Percentiles rank a stretch among this genome's conserved stretches.
These are phyloP conservation scores for Seriola quinqueradiata DNA, from an alignment of 2,113 vertebrate species.

Conservation along the genomic window DNA sequence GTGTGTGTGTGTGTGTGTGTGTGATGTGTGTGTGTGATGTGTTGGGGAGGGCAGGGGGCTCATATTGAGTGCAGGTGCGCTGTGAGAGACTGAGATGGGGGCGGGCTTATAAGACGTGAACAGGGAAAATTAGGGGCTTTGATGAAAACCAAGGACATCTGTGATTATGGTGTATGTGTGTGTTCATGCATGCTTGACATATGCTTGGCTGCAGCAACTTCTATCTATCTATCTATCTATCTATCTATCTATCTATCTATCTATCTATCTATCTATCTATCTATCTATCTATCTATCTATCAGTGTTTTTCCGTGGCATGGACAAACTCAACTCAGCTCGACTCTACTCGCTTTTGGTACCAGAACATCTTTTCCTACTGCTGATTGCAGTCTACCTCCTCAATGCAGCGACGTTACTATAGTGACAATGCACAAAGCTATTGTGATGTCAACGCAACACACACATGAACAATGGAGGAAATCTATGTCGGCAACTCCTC, in stretches of 20 bases:
- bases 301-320: background rate
- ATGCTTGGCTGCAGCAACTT: slow-evolving; percentile 39
- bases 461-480: too few species aligned
- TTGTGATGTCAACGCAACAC: too few species aligned
- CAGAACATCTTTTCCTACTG: too few species aligned
- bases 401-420: too few species aligned
- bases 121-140: slow-evolving; percentile 75
- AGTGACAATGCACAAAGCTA: too few species aligned
- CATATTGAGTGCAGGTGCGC: slow-evolving; percentile 80
- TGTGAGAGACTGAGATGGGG: slow-evolving; percentile 51
- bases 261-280: slow-evolving; percentile 33
- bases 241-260: slow-evolving; percentile 13
- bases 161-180: slow-evolving; percentile 68
- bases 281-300: slow-evolving; percentile 17
- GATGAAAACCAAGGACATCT: slow-evolving; percentile 75
- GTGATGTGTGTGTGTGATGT: slow-evolving; percentile 51
- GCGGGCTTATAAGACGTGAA: slow-evolving; percentile 62
- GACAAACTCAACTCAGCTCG: too few species aligned
- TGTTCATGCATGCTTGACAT: slow-evolving; percentile 54
- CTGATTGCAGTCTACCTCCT: too few species aligned
- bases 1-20: slow-evolving; percentile 45
- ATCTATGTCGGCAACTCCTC: too few species aligned
- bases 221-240: slow-evolving; percentile 5
- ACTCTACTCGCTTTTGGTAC: too few species aligned
- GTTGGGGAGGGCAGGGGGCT: slow-evolving; percentile 55